phyloP scores from a whole-genome alignment of 2,888 invertebrate genomes.

The Pollenia griseotomentosa region DNA sequence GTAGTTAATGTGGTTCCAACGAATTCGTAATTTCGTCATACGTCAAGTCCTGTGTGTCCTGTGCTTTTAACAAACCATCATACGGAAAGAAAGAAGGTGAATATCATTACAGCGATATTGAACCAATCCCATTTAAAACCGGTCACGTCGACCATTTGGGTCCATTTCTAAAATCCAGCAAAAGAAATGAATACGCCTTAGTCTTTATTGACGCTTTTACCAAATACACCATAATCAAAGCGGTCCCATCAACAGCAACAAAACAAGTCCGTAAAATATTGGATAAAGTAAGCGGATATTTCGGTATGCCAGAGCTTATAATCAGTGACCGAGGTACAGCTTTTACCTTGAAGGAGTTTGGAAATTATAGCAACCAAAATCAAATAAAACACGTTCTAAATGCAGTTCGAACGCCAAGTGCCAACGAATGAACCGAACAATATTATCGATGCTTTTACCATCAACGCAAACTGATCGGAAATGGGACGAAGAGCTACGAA shows the following conservation, averaged over 20 bases:
- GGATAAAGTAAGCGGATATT: conserved; percentile 47
- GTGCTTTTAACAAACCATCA: conserved; percentile 79
- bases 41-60: conserved; percentile 65
- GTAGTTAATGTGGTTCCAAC: background rate
- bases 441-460: conserved; percentile 41
- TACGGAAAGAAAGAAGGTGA: conserved; percentile 47
- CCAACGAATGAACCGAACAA: conserved; percentile 61
- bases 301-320: conserved; percentile 73
- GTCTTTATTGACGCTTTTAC: conserved; percentile 2
- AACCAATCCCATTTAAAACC: background rate
- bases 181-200: background rate
- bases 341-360: conserved; percentile 74
- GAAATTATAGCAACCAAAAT: conserved; percentile 68
- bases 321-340: conserved; percentile 73
- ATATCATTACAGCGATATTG: conserved; percentile 17
- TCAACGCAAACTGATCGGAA: conserved; percentile 31
- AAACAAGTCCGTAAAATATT: conserved; percentile 30
- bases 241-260: conserved; percentile 28
- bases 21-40: background rate
- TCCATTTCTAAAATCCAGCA: background rate
- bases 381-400: conserved; percentile 72
- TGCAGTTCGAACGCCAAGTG: conserved; percentile 74
- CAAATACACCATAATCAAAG: background rate
- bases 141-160: background rate
- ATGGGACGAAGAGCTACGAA: conserved; percentile 47